Evolutionary conservation across 2,113 vertebrate species (phyloP).

Genomic region (Leiothrix lutea): DNA sequence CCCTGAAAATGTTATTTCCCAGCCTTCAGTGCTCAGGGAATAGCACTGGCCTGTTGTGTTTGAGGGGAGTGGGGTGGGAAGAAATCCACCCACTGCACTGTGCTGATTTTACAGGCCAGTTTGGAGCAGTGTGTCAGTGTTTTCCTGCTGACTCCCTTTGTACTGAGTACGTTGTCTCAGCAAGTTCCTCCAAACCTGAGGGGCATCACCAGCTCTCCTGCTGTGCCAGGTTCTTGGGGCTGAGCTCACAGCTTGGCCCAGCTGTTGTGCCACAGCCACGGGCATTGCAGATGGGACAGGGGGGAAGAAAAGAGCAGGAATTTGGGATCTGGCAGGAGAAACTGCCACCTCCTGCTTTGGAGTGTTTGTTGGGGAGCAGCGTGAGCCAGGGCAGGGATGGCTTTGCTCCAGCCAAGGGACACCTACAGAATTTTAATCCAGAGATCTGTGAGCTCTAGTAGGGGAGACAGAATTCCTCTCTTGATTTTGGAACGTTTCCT

Average conservation of each 20-base stretch:
- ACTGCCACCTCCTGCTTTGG: neutral
- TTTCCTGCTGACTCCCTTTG: neutral
- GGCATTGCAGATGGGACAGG: fast-evolving
- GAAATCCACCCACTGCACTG: neutral
- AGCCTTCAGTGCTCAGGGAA: neutral
- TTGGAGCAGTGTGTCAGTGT: neutral
- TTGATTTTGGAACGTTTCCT: neutral
- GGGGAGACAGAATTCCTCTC: neutral
- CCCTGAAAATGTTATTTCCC: neutral
- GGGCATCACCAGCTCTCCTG: neutral
- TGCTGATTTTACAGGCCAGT: neutral
- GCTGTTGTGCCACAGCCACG: neutral
- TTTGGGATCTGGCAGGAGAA: too few relatives aligned
- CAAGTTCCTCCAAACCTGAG: neutral
- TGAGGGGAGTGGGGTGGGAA: neutral
- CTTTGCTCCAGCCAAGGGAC: neutral
- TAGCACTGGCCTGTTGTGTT: neutral
- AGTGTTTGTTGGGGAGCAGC: neutral
- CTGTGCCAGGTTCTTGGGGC: neutral
- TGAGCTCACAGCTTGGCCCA: neutral
- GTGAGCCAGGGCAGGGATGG: neutral
- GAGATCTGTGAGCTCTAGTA: neutral
- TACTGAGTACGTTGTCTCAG: neutral
- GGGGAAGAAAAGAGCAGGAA: neutral
- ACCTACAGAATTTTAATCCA: neutral